phyloP scores from a whole-genome alignment of 1,140 invertebrate species.

The Halesus radiatus region DNA sequence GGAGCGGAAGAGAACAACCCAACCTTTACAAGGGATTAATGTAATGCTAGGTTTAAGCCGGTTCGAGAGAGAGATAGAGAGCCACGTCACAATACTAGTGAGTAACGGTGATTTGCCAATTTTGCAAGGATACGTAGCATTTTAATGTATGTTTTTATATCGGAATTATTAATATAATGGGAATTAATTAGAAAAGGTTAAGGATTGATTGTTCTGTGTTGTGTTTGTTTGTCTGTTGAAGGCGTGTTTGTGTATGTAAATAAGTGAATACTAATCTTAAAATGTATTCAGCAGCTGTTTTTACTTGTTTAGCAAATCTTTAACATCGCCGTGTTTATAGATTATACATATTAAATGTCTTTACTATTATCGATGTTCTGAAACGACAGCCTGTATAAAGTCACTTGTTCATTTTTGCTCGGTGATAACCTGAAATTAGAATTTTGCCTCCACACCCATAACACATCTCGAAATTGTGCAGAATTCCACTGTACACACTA shows the following conservation, averaged over 20 bases:
- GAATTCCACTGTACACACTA: too few relatives aligned
- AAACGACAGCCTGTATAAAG: not conserved
- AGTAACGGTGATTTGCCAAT: not conserved
- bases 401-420: too few relatives aligned
- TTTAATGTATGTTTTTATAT: slow-evolving; percentile 23
- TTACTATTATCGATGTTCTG: slow-evolving; percentile 7
- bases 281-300: slow-evolving; percentile 11
- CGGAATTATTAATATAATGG: slow-evolving; percentile 14
- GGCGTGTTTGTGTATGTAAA: too few relatives aligned
- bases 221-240: too few relatives aligned
- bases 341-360: slow-evolving; percentile 5
- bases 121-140: slow-evolving; percentile 9
- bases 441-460: too few relatives aligned
- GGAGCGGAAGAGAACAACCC: not conserved
- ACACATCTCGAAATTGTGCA: too few relatives aligned
- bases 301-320: slow-evolving; percentile 7
- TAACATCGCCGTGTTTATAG: slow-evolving; percentile 4
- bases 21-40: slow-evolving; percentile 39
- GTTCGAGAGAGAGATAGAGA: not conserved
- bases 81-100: slow-evolving; percentile 7
- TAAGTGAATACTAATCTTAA: slow-evolving; percentile 3
- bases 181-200: not conserved
- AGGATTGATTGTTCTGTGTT: too few relatives aligned
- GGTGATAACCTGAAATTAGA: too few relatives aligned
- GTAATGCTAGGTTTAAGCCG: slow-evolving; percentile 13